A percentile compares a stretch with the other conserved stretches of the same genome.
phyloP scores from a whole-genome alignment of 2,113 vertebrate species.

The Barbus barbus region DNA sequence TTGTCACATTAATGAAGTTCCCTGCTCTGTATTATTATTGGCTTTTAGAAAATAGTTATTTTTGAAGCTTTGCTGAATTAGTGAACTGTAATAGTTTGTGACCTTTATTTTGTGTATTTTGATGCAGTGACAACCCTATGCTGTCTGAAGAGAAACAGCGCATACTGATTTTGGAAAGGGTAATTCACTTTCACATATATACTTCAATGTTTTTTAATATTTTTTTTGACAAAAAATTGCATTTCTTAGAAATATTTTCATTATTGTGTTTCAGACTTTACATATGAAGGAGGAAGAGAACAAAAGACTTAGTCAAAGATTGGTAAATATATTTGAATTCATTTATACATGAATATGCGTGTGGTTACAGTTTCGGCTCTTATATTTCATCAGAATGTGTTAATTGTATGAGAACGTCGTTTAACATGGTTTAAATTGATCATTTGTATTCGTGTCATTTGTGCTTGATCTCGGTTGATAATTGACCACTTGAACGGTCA shows the following conservation, averaged over 20 bases:
- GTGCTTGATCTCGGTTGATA: neutral
- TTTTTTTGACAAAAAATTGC: neutral
- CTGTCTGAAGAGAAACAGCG: conserved; percentile 96
- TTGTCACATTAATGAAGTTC: neutral
- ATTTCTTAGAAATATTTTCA: neutral
- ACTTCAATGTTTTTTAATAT: neutral
- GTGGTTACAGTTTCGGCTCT: neutral
- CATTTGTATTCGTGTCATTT: neutral
- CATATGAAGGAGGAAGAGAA: conserved; percentile 99
- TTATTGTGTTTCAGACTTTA: conserved; percentile 81
- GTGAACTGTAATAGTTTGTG: neutral
- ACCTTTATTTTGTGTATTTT: conserved; percentile 24
- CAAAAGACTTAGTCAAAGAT: conserved; percentile 96
- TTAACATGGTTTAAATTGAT: conserved; percentile 15
- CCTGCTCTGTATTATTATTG: neutral
- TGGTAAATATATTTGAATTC: conserved; percentile 75
- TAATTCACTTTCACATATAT: conserved; percentile 63
- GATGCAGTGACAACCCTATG: conserved; percentile 83
- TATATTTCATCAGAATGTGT: neutral
- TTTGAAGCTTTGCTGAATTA: too few relatives aligned
- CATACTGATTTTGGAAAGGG: conserved; percentile 92
- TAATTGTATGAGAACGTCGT: neutral
- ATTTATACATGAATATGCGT: neutral
- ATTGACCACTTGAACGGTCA: conserved; percentile 28
- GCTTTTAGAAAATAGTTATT: neutral